Evolutionary conservation across 2,113 vertebrate species (phyloP).

Genomic region (Engystomops pustulosus): DNA sequence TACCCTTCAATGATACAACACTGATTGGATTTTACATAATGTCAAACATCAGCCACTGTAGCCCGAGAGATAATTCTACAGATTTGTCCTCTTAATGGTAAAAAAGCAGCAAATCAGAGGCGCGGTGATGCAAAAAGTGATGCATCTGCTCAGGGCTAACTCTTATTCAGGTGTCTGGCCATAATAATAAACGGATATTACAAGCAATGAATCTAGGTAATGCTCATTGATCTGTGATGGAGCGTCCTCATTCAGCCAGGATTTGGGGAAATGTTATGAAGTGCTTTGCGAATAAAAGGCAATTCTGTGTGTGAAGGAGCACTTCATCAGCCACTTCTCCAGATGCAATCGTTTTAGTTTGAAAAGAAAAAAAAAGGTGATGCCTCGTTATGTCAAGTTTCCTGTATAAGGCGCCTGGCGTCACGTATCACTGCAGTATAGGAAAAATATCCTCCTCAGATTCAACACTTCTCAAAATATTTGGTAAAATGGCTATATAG

Average conservation of each 20-base stretch:
- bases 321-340: conserved; percentile 7
- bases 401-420: background rate
- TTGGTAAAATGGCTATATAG: background rate
- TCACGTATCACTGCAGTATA: conserved; percentile 52
- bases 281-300: conserved; percentile 32
- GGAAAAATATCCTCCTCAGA: background rate
- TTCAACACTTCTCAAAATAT: background rate
- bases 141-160: conserved; percentile 19
- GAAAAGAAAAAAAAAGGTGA: conserved; percentile 11
- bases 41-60: background rate
- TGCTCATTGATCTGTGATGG: conserved; percentile 44
- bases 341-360: conserved; percentile 31
- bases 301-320: conserved; percentile 11
- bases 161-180: background rate
- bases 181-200: conserved; percentile 46
- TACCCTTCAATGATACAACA: background rate
- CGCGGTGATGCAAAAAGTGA: background rate
- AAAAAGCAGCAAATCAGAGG: background rate
- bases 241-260: conserved; percentile 10
- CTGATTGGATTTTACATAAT: conserved; percentile 29
- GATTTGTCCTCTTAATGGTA: conserved; percentile 14
- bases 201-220: conserved; percentile 47
- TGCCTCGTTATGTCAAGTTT: background rate
- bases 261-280: conserved; percentile 48
- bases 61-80: conserved; percentile 11